Conservation (phyloP, 2,797 vertebrate genomes). For the Rhynchotus rufescens region DNA sequence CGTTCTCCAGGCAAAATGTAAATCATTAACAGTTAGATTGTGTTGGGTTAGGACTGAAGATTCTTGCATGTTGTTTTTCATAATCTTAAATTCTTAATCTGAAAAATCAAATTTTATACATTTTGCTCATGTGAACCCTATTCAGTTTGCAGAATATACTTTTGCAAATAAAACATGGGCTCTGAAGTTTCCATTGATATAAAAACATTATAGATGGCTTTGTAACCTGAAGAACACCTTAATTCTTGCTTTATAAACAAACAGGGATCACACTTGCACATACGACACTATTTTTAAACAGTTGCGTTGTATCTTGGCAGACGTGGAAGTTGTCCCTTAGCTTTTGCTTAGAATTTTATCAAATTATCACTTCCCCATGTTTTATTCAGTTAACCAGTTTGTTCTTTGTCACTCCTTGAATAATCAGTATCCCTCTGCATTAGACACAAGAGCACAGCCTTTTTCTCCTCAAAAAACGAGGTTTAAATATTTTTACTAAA, state of each 20-base stretch:
- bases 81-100: neutral
- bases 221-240: neutral
- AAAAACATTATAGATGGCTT: neutral
- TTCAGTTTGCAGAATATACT: neutral
- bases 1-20: constrained; percentile 1
- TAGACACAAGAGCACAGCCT: neutral
- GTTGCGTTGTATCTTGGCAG: neutral
- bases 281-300: neutral
- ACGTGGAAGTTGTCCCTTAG: neutral
- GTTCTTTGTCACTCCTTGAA: neutral
- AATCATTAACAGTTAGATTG: constrained; percentile 45
- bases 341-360: neutral
- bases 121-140: neutral
- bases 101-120: neutral
- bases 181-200: neutral
- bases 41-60: neutral
- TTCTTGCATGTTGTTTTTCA: neutral
- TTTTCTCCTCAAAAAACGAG: neutral
- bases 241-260: neutral
- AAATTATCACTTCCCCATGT: neutral
- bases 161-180: neutral
- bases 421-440: neutral
- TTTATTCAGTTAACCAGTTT: neutral
- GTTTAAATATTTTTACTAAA: neutral
- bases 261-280: neutral